Evolutionary conservation across 2,797 vertebrate genomes (phyloP), one percentile per base, ranked within the genome.

Genomic region (Pantherophis vulpinus): DNA sequence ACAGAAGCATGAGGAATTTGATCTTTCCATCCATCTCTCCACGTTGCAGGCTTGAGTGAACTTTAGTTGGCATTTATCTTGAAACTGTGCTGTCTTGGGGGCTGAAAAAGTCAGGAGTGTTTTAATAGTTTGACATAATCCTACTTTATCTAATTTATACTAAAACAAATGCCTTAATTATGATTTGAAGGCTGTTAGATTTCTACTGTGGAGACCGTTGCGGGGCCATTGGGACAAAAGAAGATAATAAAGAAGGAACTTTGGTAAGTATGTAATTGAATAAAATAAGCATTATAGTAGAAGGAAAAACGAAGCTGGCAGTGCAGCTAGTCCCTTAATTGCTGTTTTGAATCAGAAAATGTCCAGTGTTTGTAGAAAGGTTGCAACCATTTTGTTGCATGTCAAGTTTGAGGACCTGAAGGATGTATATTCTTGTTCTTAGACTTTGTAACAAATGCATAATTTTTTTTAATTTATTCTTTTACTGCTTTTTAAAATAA

Each of bases 1-100:
- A 63, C 90, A 95, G n/a, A 42, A 93, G 88, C 23, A 10, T 63
- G 91, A 94, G 96, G 96, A 97, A 95, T 97, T 97, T 96, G 96
- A 56, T 83, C 74, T 83, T 83, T 83, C 74, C 9, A 83, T 88
- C 55, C 74, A 47, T 88, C 59, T 63, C 8, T 97, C 94, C 94
- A 96, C 14, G 0, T 94, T 93, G 91, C 86, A 94, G 92, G 89
- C 55, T 93, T 94, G 54, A 32, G 91, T 95, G 97, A 95, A 98
- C 97, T 98, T 98, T 96, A 96, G 91, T 94, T 95, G 0, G 0
- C 54, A 94, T 93, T 93, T 70, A 5, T 91, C 23, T 90, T 88
- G 93, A 74, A 89, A 56, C 5, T 74, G 32, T 92, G 18, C 4
- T 93, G 1, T 7, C 86, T 92, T 93, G 74, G 88, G 20, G 12